These are phyloP conservation scores for Urosaurus nigricauda DNA, from an alignment of 2,797 vertebrate genomes.

Conservation along the genomic window DNA sequence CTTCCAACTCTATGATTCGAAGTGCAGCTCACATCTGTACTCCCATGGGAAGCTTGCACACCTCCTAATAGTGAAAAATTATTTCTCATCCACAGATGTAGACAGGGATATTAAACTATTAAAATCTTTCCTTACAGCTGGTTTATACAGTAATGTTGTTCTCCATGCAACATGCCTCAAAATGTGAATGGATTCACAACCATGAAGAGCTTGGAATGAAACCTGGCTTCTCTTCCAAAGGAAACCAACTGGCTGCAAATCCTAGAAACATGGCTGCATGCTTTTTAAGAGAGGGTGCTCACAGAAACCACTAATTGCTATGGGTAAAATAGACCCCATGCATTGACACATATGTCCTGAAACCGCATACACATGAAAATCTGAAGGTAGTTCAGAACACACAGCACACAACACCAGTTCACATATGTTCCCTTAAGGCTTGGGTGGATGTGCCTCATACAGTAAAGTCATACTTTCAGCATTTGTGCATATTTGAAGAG, in stretches of 20 bases:
- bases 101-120: too few relatives aligned
- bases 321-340: not conserved
- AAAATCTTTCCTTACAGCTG: not conserved
- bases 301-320: not conserved
- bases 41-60: not conserved
- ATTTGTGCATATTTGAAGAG: not conserved
- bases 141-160: not conserved
- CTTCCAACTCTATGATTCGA: too few relatives aligned
- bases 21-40: not conserved
- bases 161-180: not conserved
- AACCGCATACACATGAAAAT: too few relatives aligned
- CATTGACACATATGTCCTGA: not conserved
- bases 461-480: not conserved
- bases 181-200: not conserved
- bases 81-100: too few relatives aligned
- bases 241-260: not conserved
- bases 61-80: not conserved
- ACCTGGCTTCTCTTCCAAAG: not conserved
- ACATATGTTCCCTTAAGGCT: not conserved
- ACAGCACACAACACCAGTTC: not conserved
- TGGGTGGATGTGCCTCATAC: not conserved
- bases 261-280: not conserved
- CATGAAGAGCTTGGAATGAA: not conserved
- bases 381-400: not conserved
- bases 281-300: not conserved